These are phyloP conservation scores for Limnodromus scolopaceus DNA, from an alignment of 2,797 vertebrate species.

Conservation along the genomic window DNA sequence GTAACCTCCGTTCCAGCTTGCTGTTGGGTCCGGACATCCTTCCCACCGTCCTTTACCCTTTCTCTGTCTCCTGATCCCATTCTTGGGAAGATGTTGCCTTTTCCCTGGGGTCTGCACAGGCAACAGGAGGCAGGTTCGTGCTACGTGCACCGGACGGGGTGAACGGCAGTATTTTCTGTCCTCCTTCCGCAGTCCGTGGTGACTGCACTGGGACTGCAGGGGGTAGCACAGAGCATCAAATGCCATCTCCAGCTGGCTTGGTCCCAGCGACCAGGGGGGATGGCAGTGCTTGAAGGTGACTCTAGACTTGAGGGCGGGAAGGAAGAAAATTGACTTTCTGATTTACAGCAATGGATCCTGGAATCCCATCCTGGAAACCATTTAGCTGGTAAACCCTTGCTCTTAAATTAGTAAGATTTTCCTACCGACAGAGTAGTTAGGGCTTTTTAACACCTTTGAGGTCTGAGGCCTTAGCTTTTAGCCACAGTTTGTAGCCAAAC, in stretches of 20 bases:
- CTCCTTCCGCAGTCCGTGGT: neutral
- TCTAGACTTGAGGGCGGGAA: neutral
- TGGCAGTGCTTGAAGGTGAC: too few relatives aligned
- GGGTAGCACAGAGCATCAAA: neutral
- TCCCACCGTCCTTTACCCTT: neutral
- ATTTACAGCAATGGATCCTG: neutral
- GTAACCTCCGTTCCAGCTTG: neutral
- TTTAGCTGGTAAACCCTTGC: neutral
- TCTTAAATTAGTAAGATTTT: neutral
- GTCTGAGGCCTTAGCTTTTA: neutral
- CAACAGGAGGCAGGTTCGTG: neutral
- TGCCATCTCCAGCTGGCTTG: neutral
- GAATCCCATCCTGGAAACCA: neutral
- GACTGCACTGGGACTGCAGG: neutral
- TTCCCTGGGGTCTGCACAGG: neutral
- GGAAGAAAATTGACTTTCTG: neutral
- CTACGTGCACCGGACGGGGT: fast-evolving
- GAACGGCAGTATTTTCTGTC: neutral
- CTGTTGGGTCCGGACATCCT: neutral
- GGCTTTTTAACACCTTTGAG: neutral
- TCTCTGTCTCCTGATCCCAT: neutral
- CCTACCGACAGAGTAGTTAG: neutral
- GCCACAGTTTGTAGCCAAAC: neutral
- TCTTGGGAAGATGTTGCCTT: neutral
- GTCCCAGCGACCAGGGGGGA: neutral